Evolutionary conservation across 2,888 invertebrate species (phyloP), one percentile per base, ranked within the genome.

Genomic region (Trissoscelio sp.): DNA sequence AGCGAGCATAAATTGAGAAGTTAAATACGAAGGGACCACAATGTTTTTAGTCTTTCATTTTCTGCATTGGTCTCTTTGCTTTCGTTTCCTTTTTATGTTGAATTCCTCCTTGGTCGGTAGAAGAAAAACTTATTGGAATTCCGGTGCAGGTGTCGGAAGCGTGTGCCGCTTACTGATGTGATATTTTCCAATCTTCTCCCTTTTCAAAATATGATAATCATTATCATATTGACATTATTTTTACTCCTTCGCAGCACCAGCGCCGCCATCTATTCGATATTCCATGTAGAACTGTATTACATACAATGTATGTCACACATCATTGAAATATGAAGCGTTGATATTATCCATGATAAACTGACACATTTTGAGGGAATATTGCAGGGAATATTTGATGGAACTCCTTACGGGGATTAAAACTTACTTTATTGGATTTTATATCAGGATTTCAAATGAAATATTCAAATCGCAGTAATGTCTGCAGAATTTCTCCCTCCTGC

Each of bases 121-220:
- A 83, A 85, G 86, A 86, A 87, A 89, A 88, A 88, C 89, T 88
- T 88, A 90, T 90, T 88, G 87, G 85, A 88, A 90, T 90, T 90
- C 90, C 83, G 81, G 83, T 84, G 87, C 83, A 86, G 87, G 85
- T 84, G 87, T 85, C 84, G 85, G 81, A 85, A 84, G 86, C 90
- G 89, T 90, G 90, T 88, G 85, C 85, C 69, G 89, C 86, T 84
- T 90, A 87, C 88, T 83, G 85, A 89, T 84, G 85, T 66, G 77
- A 77, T 83, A 82, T 81, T 79, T 69, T 79, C 74, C 74, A 73
- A 74, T 74, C 72, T 70, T 55, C 73, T 34, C 75, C 37, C 51
- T 64, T 62, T 69, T 72, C 83, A 64, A 84, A 85, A 86, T 87
- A 88, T 87, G 86, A 85, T 88, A 88, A 88, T 87, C 85, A 86